Evolutionary conservation across 2,797 vertebrate genomes (phyloP).

Genomic region (Scolopax rusticola): DNA sequence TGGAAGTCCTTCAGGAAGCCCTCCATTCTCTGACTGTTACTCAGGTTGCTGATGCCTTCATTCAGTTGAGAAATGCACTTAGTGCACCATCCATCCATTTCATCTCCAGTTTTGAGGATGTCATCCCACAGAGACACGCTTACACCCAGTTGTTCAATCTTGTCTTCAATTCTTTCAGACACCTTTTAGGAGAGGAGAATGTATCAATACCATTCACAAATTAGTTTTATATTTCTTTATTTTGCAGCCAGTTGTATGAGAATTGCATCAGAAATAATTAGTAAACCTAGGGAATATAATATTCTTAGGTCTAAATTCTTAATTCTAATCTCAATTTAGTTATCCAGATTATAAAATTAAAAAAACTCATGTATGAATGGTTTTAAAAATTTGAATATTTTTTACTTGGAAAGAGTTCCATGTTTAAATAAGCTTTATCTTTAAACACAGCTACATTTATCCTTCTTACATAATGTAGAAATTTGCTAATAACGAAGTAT

Average conservation of each 20-base stretch:
- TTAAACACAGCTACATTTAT: not conserved
- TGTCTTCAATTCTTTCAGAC: conserved; percentile 90
- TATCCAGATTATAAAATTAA: not conserved
- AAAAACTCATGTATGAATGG: not conserved
- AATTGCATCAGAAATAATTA: not conserved
- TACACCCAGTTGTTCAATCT: conserved; percentile 82
- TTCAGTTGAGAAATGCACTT: conserved; percentile 84
- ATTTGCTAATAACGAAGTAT: not conserved
- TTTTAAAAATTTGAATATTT: not conserved
- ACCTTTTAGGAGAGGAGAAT: conserved; percentile 78
- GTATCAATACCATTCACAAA: not conserved
- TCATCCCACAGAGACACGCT: conserved; percentile 90
- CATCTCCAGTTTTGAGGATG: conserved; percentile 84
- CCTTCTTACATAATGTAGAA: not conserved
- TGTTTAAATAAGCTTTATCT: not conserved
- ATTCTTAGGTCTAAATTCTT: not conserved
- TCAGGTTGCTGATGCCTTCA: conserved; percentile 83
- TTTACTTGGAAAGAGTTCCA: not conserved
- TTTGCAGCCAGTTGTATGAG: not conserved
- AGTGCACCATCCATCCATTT: conserved; percentile 89
- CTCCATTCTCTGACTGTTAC: conserved; percentile 83
- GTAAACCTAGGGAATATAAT: not conserved
- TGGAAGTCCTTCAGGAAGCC: conserved; percentile 86
- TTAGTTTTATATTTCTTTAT: not conserved
- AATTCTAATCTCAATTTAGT: not conserved